Percentiles rank a stretch among this genome's conserved stretches.
Conservation (phyloP, 2,113 vertebrate genomes). For the Syrrhaptes paradoxus region DNA sequence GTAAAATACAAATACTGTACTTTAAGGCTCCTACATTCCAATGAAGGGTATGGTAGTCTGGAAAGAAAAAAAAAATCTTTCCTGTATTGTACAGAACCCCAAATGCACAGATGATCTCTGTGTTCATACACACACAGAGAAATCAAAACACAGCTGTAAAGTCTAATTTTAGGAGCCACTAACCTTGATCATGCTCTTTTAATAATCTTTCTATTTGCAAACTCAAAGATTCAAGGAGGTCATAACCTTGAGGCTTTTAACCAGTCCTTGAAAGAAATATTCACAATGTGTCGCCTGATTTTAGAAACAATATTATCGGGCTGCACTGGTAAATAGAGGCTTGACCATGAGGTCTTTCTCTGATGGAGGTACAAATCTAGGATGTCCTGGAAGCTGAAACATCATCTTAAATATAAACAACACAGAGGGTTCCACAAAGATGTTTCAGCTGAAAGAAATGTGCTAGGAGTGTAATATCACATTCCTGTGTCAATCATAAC, state of each 20-base stretch:
- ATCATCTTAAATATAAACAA: neutral
- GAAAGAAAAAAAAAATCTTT: neutral
- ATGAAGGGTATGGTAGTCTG: neutral
- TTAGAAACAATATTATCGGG: conserved; percentile 8
- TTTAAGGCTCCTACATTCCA: neutral
- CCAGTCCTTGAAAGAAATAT: neutral
- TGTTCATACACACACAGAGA: neutral
- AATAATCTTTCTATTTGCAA: neutral
- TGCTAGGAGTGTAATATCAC: neutral
- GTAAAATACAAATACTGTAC: neutral
- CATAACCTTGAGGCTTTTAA: conserved; percentile 1
- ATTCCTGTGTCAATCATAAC: neutral
- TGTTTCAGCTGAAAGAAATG: neutral
- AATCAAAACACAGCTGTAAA: conserved; percentile 44
- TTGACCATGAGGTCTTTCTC: neutral
- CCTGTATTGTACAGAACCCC: neutral
- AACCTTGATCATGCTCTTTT: conserved; percentile 2
- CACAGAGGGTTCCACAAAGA: neutral
- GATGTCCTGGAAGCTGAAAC: neutral
- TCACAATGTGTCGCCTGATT: neutral
- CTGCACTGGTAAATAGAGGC: neutral
- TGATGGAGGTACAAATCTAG: neutral
- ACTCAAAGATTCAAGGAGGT: neutral
- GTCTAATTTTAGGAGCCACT: conserved; percentile 35
- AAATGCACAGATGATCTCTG: neutral